phyloP scores from a whole-genome alignment of 2,888 invertebrate genomes.

The Plagiodera versicolora region DNA sequence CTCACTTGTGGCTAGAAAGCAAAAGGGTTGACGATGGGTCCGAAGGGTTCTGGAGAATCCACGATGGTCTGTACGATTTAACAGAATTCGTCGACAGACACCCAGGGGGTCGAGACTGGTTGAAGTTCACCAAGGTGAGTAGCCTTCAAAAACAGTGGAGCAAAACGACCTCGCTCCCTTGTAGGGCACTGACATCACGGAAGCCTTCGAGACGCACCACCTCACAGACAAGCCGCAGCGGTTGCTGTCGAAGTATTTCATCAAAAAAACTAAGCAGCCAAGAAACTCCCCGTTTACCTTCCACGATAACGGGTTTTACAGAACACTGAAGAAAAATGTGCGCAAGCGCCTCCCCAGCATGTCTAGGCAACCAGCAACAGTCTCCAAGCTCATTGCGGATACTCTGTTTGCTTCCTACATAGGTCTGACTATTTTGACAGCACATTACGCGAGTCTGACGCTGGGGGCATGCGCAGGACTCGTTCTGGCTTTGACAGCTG shows the following conservation, averaged over 20 bases:
- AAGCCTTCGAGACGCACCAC: constrained; percentile 77
- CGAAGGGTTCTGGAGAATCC: constrained; percentile 76
- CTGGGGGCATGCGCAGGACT: constrained; percentile 60
- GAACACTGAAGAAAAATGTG: constrained; percentile 65
- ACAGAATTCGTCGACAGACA: constrained; percentile 76
- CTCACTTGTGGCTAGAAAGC: constrained; percentile 62
- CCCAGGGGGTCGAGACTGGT: constrained; percentile 84
- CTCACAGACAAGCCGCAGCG: constrained; percentile 58
- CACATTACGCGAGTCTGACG: constrained; percentile 48
- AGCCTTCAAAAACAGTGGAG: no score
- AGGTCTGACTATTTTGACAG: constrained; percentile 43
- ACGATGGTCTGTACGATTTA: constrained; percentile 81
- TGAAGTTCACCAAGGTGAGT: constrained; percentile 65
- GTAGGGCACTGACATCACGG: constrained; percentile 79
- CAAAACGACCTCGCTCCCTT: no score
- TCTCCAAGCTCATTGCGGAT: constrained; percentile 53
- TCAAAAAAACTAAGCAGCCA: constrained; percentile 63
- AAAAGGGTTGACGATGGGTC: constrained; percentile 71
- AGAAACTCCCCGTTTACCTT: constrained; percentile 76
- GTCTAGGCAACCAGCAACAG: constrained; percentile 49
- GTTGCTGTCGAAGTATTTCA: constrained; percentile 66
- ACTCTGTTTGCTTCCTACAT: constrained; percentile 47
- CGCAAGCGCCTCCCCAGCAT: constrained; percentile 56
- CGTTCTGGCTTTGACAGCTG: constrained; percentile 61
- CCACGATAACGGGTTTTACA: constrained; percentile 73